Percentiles rank a stretch among this genome's conserved stretches.
Conservation (phyloP, 2,797 vertebrate genomes). For the Cossypha niveicapilla region DNA sequence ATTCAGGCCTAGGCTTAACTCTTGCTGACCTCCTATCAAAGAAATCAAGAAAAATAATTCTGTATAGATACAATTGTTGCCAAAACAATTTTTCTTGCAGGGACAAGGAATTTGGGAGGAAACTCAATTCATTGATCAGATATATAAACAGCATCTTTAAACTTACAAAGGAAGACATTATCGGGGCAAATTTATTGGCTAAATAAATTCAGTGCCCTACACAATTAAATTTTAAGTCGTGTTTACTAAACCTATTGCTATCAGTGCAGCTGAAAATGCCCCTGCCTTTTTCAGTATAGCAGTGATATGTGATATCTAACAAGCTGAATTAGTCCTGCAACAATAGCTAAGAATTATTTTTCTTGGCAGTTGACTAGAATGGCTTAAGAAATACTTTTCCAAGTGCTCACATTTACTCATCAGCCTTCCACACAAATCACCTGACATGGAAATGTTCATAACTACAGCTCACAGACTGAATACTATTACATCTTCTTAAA, state of each 20-base stretch:
- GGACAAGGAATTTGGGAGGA: not conserved
- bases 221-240: not conserved
- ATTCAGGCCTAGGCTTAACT: not conserved
- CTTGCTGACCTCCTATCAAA: not conserved
- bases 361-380: not conserved
- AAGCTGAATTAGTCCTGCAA: constrained; percentile 11
- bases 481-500: not conserved
- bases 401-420: not conserved
- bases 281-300: not conserved
- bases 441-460: not conserved
- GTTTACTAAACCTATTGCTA: not conserved
- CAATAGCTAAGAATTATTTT: not conserved
- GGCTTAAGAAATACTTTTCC: not conserved
- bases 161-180: not conserved
- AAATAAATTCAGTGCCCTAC: constrained; percentile 5
- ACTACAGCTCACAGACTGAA: not conserved
- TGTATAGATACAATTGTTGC: not conserved
- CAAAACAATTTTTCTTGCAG: not conserved
- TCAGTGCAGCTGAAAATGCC: not conserved
- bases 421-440: not conserved
- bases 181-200: not conserved
- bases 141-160: not conserved
- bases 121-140: not conserved
- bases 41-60: not conserved
- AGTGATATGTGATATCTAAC: not conserved